A percentile compares a stretch with the other conserved stretches of the same genome.
These are phyloP conservation scores for Gymnarchus niloticus DNA, from an alignment of 2,113 vertebrate species.

Conservation along the genomic window DNA sequence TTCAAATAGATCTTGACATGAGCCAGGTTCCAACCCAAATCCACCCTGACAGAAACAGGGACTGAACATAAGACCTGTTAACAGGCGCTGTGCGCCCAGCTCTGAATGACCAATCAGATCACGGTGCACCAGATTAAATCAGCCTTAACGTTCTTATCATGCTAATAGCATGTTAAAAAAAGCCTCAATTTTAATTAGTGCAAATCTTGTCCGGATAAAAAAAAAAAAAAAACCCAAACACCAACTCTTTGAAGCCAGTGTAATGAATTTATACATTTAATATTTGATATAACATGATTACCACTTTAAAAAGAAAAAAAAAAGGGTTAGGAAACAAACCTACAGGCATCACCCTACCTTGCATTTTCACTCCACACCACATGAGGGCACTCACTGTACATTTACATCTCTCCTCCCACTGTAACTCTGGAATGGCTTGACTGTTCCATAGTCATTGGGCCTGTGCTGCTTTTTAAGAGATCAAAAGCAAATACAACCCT, in stretches of 20 bases:
- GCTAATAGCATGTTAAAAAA: no score
- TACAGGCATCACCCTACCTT: neutral
- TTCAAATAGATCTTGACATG: neutral
- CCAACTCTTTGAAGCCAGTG: neutral
- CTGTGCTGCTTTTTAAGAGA: neutral
- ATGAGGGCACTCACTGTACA: slow-evolving; percentile 14
- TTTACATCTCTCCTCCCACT: neutral
- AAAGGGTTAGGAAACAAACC: neutral
- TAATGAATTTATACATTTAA: neutral
- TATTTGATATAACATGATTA: no score
- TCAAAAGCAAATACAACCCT: neutral
- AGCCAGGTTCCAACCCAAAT: neutral
- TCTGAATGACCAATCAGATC: neutral
- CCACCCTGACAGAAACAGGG: neutral
- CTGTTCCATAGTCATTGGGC: neutral
- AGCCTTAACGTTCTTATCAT: no score
- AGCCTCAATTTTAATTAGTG: neutral
- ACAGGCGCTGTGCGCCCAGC: no score
- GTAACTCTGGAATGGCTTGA: neutral
- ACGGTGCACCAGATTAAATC: neutral
- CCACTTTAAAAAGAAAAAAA: no score
- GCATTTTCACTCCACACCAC: slow-evolving; percentile 2
- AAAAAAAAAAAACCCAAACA: neutral
- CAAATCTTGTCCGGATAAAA: neutral
- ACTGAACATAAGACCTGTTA: neutral